phyloP scores from a whole-genome alignment of 2,888 invertebrate species.

The Ischnura elegans region DNA sequence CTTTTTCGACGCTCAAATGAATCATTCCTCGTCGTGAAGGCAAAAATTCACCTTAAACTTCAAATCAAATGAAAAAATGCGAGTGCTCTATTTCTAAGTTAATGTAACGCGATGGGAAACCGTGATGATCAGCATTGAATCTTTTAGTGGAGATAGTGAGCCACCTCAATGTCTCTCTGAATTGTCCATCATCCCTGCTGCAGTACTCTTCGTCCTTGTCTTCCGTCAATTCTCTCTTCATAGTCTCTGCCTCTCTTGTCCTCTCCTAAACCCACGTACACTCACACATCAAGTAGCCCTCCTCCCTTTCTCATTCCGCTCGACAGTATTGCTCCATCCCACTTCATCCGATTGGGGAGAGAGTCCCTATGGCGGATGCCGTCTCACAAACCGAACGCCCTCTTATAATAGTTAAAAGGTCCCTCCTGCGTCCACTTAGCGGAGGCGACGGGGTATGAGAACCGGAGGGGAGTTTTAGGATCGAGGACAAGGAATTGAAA shows the following conservation, averaged over 20 bases:
- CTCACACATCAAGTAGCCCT: background rate
- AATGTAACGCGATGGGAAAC: no score
- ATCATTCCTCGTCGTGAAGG: no score
- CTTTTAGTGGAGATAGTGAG: no score
- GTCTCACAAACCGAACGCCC: background rate
- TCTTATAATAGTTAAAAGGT: constrained; percentile 21
- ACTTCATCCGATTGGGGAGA: constrained; percentile 60
- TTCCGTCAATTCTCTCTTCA: background rate
- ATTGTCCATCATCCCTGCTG: background rate
- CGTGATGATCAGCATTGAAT: no score
- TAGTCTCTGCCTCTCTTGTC: background rate
- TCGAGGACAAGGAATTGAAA: background rate
- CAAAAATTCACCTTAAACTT: no score
- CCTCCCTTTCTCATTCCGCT: background rate
- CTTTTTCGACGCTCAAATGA: no score
- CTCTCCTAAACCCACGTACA: background rate
- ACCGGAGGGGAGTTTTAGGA: background rate
- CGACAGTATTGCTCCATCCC: constrained; percentile 41
- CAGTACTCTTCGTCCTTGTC: background rate
- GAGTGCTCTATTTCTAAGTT: no score
- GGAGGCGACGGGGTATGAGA: background rate
- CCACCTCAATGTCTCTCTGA: constrained; percentile 53
- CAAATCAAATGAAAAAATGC: no score
- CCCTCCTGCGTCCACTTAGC: constrained; percentile 19
- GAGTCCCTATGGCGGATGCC: constrained; percentile 26